Evolutionary conservation across 2,797 vertebrate genomes (phyloP).

Genomic region (Chelon auratus): DNA sequence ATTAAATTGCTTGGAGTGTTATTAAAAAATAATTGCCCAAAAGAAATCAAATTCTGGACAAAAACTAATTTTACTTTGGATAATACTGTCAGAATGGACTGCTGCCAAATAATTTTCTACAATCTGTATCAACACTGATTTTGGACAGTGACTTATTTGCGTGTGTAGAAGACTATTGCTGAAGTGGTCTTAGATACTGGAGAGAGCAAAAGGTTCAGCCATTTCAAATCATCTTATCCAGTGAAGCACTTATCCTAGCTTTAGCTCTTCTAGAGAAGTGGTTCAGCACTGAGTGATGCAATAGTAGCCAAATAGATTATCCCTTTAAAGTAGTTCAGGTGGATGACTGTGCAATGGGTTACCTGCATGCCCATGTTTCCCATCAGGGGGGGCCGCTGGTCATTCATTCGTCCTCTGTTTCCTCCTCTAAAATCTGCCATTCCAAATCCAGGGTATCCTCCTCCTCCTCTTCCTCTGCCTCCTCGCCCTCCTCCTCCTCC

Average conservation of each 20-base stretch:
- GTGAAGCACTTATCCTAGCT: slow-evolving; percentile 18
- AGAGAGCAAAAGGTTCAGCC: slow-evolving; percentile 32
- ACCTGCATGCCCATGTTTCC: slow-evolving; percentile 91
- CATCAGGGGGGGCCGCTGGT: slow-evolving; percentile 89
- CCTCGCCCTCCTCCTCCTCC: slow-evolving; percentile 76
- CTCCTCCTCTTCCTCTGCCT: slow-evolving; percentile 79
- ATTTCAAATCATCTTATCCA: slow-evolving; percentile 47
- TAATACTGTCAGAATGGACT: slow-evolving; percentile 76
- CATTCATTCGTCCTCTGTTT: slow-evolving; percentile 89
- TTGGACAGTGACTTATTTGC: slow-evolving; percentile 61
- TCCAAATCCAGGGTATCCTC: slow-evolving; percentile 75
- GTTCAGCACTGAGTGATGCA: slow-evolving; percentile 2
- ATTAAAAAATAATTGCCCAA: slow-evolving; percentile 76
- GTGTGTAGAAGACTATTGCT: slow-evolving; percentile 54
- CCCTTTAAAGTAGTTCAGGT: slow-evolving; percentile 15
- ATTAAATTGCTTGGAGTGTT: slow-evolving; percentile 76
- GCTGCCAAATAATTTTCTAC: slow-evolving; percentile 73
- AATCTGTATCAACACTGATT: slow-evolving; percentile 82
- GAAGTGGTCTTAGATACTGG: slow-evolving; percentile 44
- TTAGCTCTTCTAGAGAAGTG: slow-evolving; percentile 26
- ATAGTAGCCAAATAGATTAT: slow-evolving; percentile 17
- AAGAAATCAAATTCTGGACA: slow-evolving; percentile 76
- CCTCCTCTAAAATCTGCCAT: slow-evolving; percentile 87
- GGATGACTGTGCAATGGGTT: slow-evolving; percentile 49
- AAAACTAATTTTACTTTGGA: slow-evolving; percentile 80